Evolutionary conservation across 2,113 vertebrate species (phyloP).

Genomic region (Numida meleagris): DNA sequence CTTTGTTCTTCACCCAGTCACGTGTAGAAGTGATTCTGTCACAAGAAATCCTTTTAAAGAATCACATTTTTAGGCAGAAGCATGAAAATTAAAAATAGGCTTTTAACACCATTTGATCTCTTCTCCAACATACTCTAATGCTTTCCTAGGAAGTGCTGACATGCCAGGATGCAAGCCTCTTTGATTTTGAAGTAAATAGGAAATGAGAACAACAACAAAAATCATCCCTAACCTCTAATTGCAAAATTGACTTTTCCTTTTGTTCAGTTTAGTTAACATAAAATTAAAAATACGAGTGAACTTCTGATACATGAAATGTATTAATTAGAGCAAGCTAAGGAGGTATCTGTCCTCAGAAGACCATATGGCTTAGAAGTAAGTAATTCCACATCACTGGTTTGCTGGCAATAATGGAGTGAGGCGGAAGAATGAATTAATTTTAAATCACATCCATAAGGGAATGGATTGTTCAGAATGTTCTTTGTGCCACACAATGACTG

Average conservation of each 20-base stretch:
- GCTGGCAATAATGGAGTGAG: conserved; percentile 65
- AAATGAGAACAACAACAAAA: conserved; percentile 9
- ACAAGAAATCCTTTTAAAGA: conserved; percentile 43
- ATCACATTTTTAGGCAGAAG: conserved; percentile 27
- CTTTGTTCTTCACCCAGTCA: not conserved
- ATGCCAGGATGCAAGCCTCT: not conserved
- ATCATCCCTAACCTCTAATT: not conserved
- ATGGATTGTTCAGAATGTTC: conserved; percentile 58
- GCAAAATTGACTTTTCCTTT: conserved; percentile 28
- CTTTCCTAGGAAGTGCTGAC: not conserved
- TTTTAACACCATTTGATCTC: conserved; percentile 6
- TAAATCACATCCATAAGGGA: conserved; percentile 68
- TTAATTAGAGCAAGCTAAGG: conserved; percentile 58
- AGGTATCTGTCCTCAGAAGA: conserved; percentile 62
- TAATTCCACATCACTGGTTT: conserved; percentile 73
- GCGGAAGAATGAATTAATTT: conserved; percentile 69
- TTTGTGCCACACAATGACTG: conserved; percentile 66
- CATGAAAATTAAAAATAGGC: not conserved
- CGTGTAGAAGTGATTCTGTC: not conserved
- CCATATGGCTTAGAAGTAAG: conserved; percentile 69
- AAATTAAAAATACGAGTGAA: conserved; percentile 28
- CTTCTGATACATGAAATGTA: conserved; percentile 27
- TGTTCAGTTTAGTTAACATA: not conserved
- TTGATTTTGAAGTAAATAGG: conserved; percentile 24
- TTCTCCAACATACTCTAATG: not conserved